Evolutionary conservation across 2,797 vertebrate species (phyloP), one percentile per base, ranked within the genome.

Genomic region (Chiroxiphia lanceolata): DNA sequence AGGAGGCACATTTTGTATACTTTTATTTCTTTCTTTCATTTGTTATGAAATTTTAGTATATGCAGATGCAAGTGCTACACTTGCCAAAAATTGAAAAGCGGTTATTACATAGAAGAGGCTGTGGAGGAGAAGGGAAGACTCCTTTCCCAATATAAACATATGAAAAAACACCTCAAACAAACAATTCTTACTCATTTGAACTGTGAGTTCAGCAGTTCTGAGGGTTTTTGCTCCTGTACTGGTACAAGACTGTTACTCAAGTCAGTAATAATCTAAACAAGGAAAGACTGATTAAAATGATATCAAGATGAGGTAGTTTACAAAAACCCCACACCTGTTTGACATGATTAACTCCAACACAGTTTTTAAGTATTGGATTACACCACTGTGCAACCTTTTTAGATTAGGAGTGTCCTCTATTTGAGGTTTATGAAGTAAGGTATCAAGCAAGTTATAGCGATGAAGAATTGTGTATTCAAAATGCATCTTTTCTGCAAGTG

Each of bases 271-370:
- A 54, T 59, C 56, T 64, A 20, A 59, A n/a, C 36, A 85, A 71
- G 23, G 16, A 45, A 27, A 27, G 64, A 60, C 68, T 60, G 0
- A 57, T 60, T 23, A 64, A 76, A 83, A 75, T 33, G 5, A 3
- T 29, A 61, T 61, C 36, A 34, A 67, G 36, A 10, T 0, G 0
- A 22, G 47, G 6, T 47, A 56, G 19, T 10, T 76, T 48, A 21
- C 3, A 21, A 36, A 67, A 64, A 5, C 0, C 3, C 2, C 29
- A 38, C 9, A 16, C 18, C 15, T 7, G 1, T 50, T 77, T 59
- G 36, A 6, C 8, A 13, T 33, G 3, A 60, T 83, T 42, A 53
- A 47, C 26, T 93, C 16, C 64, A 83, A 56, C 36, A n/a, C 5
- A 19, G 2, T 23, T 87, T 74, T 65, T 36, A 34, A 23, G 9